These are phyloP conservation scores for Neelides folsomi DNA, from an alignment of 2,888 invertebrate species.

Conservation along the genomic window DNA sequence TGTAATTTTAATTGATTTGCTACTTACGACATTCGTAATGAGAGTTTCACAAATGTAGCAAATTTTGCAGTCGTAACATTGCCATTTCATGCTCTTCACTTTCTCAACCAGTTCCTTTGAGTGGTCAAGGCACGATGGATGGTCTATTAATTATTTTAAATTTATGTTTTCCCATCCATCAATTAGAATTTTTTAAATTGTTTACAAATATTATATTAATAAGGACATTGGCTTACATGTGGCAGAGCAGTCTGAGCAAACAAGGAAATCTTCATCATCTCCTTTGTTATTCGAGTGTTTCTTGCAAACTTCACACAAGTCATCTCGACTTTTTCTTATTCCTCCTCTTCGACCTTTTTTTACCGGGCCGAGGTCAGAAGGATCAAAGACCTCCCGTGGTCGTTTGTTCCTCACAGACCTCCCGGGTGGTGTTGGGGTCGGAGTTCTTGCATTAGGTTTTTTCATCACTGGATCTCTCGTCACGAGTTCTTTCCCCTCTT, in stretches of 20 bases:
- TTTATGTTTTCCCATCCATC: no score
- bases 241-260: constrained; percentile 22
- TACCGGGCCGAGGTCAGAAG: constrained; percentile 10
- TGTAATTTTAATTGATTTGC: no score
- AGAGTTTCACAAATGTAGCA: constrained; percentile 53
- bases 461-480: neutral
- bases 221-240: constrained; percentile 14
- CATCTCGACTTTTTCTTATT: neutral
- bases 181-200: no score
- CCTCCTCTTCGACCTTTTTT: constrained; percentile 1
- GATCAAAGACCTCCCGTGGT: constrained; percentile 14
- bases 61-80: constrained; percentile 78
- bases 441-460: neutral
- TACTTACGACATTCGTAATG: no score
- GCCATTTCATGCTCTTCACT: constrained; percentile 45
- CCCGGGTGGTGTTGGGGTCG: neutral
- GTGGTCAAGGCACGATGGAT: no score
- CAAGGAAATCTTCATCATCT: constrained; percentile 16
- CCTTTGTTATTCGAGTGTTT: constrained; percentile 1
- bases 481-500: neutral
- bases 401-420: constrained; percentile 7
- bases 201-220: no score
- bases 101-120: no score
- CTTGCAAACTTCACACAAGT: constrained; percentile 11
- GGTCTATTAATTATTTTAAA: no score